phyloP scores from a whole-genome alignment of 2,113 vertebrate species.

The Cheilinus undulatus region DNA sequence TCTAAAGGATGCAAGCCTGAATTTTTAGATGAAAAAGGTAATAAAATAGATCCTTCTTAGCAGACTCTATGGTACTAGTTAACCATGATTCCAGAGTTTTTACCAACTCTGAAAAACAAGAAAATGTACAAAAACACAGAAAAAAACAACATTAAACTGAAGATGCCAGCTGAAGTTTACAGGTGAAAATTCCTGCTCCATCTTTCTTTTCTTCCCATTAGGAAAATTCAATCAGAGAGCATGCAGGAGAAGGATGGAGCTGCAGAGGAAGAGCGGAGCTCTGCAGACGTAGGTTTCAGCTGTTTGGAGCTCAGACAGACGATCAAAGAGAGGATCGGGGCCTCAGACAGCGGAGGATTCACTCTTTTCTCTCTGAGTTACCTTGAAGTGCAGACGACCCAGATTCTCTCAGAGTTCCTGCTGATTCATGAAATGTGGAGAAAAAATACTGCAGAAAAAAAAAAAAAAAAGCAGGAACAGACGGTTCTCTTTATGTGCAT shows the following conservation, averaged over 20 bases:
- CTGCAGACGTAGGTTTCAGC: conserved; percentile 2
- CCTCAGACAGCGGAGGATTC: conserved; percentile 30
- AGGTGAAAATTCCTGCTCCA: no score
- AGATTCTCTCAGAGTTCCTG: conserved; percentile 19
- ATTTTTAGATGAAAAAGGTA: no score
- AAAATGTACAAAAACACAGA: no score
- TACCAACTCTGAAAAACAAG: no score
- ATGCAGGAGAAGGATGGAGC: not conserved
- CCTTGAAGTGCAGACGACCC: conserved; percentile 39
- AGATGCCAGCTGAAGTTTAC: no score
- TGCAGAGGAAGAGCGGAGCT: not conserved
- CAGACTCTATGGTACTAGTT: no score
- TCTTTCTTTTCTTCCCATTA: no score
- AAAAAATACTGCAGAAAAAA: not conserved
- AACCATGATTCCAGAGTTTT: no score
- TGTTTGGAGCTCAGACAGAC: conserved; percentile 10
- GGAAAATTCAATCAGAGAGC: not conserved
- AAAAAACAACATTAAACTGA: no score
- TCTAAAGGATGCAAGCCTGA: no score
- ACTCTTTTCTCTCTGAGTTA: conserved; percentile 15
- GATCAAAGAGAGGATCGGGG: conserved; percentile 51
- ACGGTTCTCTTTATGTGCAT: not conserved
- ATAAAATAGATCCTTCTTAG: no score
- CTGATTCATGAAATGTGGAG: conserved; percentile 46
- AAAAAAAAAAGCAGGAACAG: not conserved